Base-by-base conservation (phyloP, 2,797 vertebrate species). In the Manis pentadactyla region DNA sequence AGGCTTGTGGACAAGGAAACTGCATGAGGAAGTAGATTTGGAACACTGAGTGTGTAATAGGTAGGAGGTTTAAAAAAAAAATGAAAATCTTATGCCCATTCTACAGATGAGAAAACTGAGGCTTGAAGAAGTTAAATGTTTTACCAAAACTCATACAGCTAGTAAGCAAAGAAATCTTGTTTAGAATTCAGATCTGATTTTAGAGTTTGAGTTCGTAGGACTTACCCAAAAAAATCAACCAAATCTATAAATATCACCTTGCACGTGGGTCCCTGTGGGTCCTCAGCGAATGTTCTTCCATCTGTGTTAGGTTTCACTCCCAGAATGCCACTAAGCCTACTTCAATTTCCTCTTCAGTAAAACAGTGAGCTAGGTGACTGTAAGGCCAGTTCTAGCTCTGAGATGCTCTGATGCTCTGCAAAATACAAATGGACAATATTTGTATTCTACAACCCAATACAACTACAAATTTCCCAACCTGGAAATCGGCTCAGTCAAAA, bases 31-130 rank as follows among this genome's bases (percentile, higher is more conserved):
- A 78, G 57, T 31, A 74, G 46, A 87, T 59, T 29, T 53, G 13
- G 39, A 37, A 53, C 51, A 73, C 31, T 66, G 74, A 59, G 21
- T 53, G 27, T 53, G 2, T 37, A 64, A 66, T 53, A 46, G 29
- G 6, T 75, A 15, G 23, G 2, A 78, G 46, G 46, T 46, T 46
- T 61, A 23, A 69, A 46, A 12, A 25, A 83, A 88, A 25, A 13
- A 84, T 87, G 46, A 85, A 77, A 78, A 71, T 86, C 73, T 51
- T 71, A 25, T 1, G 25, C 61, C 64, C 19, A n/a, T 92, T 53
- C 71, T 78, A 39, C 51, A 78, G 66, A 59, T 63, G 64, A 89
- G 57, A n/a, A 89, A 94, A 92, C 64, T 29, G 78, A 90, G 71
- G 31, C 23, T 68, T 55, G 0, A 74, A 2, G n/a, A 73, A 74